Evolutionary conservation across 2,888 invertebrate species (phyloP), one percentile per base, ranked within the genome.

Genomic region (Volucella inflata): DNA sequence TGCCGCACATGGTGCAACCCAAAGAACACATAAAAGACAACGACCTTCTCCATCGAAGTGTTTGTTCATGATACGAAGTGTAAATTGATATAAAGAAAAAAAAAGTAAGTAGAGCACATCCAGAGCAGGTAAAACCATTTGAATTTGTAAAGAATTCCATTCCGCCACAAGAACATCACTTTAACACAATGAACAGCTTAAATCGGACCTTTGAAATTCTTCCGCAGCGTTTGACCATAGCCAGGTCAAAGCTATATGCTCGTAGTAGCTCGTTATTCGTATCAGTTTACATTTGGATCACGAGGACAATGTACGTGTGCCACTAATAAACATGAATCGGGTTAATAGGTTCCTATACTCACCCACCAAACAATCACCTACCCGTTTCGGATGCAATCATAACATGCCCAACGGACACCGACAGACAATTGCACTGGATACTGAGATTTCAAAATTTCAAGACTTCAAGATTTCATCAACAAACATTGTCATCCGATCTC

Each of bases 91-190:
- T 53, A n/a, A n/a, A n/a, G 17, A 10, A 4, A 64, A 11, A 48
- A 71, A 36, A 60, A 17, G 10, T 30, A 76, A 84, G 48, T 84
- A 75, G 84, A 84, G 84, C 84, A 62, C 60, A 71, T 71, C 12
- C 51, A 46, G n/a, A n/a, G 17, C 51, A 30, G 36, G 30, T 30
- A 30, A 21, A 16, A 51, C 30, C 42, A 65, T 60, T 82, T 53
- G 65, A 71, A 65, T 60, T 82, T 53, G 65, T 65, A 82, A 84
- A 75, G 65, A 16, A 84, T 79, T 84, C 67, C 65, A 79, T 59
- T 70, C 62, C 44, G 14, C 51, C 51, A 67, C 44, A 17, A 68
- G 48, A 74, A 76, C 59, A 70, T 11, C 42, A 12, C 1, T 46
- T n/a, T 51, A 21, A 70, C 59, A 50, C 12, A 14, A 2, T 17